Evolutionary conservation across 2,888 invertebrate genomes (phyloP), one percentile per base, ranked within the genome.

Genomic region (Erebia ligea): DNA sequence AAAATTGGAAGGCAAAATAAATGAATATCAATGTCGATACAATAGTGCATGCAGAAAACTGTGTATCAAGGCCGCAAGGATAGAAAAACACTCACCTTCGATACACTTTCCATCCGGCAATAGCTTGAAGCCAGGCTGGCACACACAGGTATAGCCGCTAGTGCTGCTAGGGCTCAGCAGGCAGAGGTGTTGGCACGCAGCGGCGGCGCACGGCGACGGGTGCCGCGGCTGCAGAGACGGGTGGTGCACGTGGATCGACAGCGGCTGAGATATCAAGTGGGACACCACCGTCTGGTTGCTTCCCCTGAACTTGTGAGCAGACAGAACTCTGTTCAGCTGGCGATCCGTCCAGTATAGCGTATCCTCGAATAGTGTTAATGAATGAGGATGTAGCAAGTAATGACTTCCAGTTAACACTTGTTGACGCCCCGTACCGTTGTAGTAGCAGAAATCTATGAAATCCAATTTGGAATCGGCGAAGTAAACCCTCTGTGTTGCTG

Each of bases 391-490:
- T 1, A 99, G 93, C 0, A 99, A 91, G 83, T 99, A 99, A 87
- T 99, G 97, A 76, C 97, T 97, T 17, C 96, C 96, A 2, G 98
- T 96, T 19, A 98, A 84, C 0, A 98, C 98, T 87, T 98, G 98
- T 77, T 97, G 97, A 21, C 99, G 91, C 0, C 97, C 97, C 0
- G 96, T 95, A 10, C 99, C 99, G 81, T 99, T 98, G 91, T 99
- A 99, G 82, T 98, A 97, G 84, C 99, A 99, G 84, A 98, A 99
- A 84, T 99, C 99, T 72, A 99, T 99, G 83, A 98, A 99, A 86
- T 99, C 99, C 50, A 99, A 90, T 84, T 99, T 98, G 0, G 98
- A 98, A 87, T 99, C 99, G 0, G 99, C 99, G 85, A 99, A 99
- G 89, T 99, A 99, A 0, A 99, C 96, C 64, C 99, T 92, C 82